Evolutionary conservation across 64 coral and sea anemone species (phyloP).

Genomic region (Montipora capricornis): DNA sequence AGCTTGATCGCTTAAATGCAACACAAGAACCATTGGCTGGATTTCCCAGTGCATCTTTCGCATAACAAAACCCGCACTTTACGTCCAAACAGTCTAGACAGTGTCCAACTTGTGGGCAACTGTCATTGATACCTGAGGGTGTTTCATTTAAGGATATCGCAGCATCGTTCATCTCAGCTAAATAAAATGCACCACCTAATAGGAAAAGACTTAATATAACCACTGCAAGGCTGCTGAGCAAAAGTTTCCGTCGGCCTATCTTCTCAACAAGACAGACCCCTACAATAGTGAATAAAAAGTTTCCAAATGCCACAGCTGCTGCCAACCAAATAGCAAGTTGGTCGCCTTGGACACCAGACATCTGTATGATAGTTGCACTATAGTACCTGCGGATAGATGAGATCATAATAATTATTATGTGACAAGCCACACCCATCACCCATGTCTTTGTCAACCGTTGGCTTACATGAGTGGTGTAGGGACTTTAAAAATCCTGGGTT

Average conservation of each 20-base stretch:
- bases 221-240: conserved; percentile 80
- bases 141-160: conserved; percentile 47
- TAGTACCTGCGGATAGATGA: conserved; percentile 79
- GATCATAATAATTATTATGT: too few relatives aligned
- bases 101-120: conserved; percentile 17
- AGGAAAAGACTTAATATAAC: conserved; percentile 82
- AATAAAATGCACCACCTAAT: conserved; percentile 82
- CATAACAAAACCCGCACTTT: conserved; percentile 91
- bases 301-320: conserved; percentile 86
- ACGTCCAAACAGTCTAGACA: conserved; percentile 76
- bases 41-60: conserved; percentile 15
- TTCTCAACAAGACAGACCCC: conserved; percentile 90
- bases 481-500: too few relatives aligned
- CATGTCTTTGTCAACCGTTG: too few relatives aligned
- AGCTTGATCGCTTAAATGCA: conserved; percentile 43
- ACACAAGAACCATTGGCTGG: conserved; percentile 86
- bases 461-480: too few relatives aligned
- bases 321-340: conserved; percentile 87
- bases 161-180: conserved; percentile 63
- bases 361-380: conserved; percentile 96
- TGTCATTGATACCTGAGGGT: not conserved
- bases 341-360: conserved; percentile 85
- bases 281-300: conserved; percentile 88
- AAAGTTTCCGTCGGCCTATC: conserved; percentile 88
- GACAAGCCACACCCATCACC: too few relatives aligned